phyloP scores from a whole-genome alignment of 2,888 invertebrate species.

The Schrankia costaestrigalis region DNA sequence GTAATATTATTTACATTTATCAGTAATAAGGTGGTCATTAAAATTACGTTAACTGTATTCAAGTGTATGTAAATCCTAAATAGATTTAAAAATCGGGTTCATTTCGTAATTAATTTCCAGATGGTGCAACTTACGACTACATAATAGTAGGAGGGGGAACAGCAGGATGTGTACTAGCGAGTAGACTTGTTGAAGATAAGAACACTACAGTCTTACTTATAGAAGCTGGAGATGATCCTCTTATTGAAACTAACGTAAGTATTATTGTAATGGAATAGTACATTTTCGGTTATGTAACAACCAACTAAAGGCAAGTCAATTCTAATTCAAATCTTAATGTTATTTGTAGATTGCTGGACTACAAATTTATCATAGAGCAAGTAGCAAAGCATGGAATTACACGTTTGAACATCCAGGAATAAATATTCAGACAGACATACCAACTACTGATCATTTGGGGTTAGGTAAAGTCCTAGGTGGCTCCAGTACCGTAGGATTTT shows the following conservation, averaged over 20 bases:
- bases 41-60: too few relatives aligned
- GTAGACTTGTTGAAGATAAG: constrained; percentile 70
- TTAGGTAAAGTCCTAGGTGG: constrained; percentile 59
- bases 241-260: background rate
- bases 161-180: constrained; percentile 81
- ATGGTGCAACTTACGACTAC: background rate
- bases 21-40: too few relatives aligned
- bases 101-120: too few relatives aligned
- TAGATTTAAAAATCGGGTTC: too few relatives aligned
- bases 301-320: too few relatives aligned
- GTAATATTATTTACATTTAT: too few relatives aligned
- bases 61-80: too few relatives aligned
- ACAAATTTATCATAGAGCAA: constrained; percentile 24
- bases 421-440: constrained; percentile 13
- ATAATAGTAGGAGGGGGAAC: constrained; percentile 81
- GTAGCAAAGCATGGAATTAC: constrained; percentile 27
- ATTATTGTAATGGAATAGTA: too few relatives aligned
- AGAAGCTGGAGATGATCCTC: constrained; percentile 78
- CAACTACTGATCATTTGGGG: constrained; percentile 15
- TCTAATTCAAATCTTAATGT: too few relatives aligned
- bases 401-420: constrained; percentile 18
- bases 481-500: constrained; percentile 69
- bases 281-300: too few relatives aligned
- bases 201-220: constrained; percentile 76
- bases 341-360: constrained; percentile 29